phyloP scores from a whole-genome alignment of 2,113 vertebrate genomes.

The Geococcyx californianus region DNA sequence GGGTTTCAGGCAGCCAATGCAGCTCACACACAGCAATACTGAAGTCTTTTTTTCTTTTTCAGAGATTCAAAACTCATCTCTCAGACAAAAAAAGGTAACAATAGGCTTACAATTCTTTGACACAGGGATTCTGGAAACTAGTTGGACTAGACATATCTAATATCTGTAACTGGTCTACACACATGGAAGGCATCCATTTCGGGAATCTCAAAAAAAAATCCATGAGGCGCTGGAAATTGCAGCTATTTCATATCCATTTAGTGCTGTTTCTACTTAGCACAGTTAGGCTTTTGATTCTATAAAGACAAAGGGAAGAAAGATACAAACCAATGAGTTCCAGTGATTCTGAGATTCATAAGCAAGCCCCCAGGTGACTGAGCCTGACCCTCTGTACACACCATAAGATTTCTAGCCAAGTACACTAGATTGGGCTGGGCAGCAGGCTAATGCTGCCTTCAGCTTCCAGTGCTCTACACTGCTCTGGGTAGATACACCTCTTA shows the following conservation, averaged over 20 bases:
- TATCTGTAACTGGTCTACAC: neutral
- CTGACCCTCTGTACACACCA: neutral
- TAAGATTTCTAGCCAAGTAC: fast-evolving
- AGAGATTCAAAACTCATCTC: neutral
- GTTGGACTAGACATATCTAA: neutral
- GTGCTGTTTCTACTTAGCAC: neutral
- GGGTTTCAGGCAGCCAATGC: neutral
- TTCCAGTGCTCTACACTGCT: neutral
- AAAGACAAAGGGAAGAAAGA: neutral
- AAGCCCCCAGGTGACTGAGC: neutral
- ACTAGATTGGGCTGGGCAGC: neutral
- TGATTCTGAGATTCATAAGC: neutral
- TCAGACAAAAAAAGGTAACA: neutral
- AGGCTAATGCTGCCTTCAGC: neutral
- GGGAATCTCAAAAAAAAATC: neutral
- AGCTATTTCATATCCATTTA: neutral
- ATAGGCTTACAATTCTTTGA: neutral
- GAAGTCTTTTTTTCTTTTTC: neutral
- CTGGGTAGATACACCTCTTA: neutral
- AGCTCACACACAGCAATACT: neutral
- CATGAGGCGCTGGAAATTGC: neutral
- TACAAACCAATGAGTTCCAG: neutral
- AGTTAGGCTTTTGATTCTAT: neutral
- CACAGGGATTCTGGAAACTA: neutral
- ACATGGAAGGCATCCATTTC: neutral